Conservation (phyloP, 2,797 vertebrate species). For the Chelmon rostratus region DNA sequence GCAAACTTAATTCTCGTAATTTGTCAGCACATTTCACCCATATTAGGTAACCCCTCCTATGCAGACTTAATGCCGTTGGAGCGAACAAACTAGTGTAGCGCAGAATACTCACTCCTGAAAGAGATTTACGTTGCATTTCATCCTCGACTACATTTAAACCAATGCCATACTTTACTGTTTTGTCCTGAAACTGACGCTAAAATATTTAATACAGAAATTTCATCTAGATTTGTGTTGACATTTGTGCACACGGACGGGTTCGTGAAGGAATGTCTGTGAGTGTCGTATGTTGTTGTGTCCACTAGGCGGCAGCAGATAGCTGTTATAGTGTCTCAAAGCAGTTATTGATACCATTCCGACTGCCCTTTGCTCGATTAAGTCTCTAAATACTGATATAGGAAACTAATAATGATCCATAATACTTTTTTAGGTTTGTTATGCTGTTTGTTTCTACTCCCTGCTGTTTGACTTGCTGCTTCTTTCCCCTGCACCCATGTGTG, state of each 20-base stretch:
- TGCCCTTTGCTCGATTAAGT: not conserved
- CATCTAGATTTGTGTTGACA: no score
- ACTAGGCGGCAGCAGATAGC: constrained; percentile 61
- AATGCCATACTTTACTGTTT: not conserved
- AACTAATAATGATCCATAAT: not conserved
- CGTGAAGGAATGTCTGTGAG: constrained; percentile 31
- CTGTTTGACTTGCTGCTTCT: no score
- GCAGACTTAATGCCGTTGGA: not conserved
- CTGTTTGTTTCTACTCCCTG: not conserved
- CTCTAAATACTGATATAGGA: not conserved
- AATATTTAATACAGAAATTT: not conserved
- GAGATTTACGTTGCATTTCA: not conserved
- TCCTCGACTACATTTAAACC: not conserved
- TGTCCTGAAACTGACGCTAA: not conserved
- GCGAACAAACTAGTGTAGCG: not conserved
- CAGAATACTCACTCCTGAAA: not conserved
- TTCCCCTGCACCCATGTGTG: not conserved
- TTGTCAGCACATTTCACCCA: not conserved
- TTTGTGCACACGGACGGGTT: constrained; percentile 38
- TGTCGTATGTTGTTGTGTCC: constrained; percentile 28
- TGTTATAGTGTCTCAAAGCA: not conserved
- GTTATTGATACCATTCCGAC: not conserved
- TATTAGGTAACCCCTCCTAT: not conserved
- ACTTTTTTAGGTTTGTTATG: not conserved
- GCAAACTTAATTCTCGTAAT: not conserved